Evolutionary conservation across 1,140 invertebrate species (phyloP).

Genomic region (Drosophila yakuba): DNA sequence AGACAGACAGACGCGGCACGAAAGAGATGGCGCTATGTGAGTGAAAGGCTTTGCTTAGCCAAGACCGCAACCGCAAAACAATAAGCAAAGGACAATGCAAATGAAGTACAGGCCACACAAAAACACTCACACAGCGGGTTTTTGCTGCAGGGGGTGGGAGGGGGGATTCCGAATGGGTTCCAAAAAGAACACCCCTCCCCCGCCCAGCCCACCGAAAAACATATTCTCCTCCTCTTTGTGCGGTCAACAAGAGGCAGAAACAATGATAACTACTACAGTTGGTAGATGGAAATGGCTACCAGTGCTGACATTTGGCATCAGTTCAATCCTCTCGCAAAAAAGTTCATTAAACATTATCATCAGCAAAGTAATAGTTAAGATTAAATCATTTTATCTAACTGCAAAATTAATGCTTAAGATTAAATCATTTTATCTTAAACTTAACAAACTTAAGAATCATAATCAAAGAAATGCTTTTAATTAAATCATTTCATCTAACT

Average conservation of each 20-base stretch:
- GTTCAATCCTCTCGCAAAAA: background rate
- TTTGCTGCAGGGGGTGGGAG: too few species aligned
- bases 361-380: too few species aligned
- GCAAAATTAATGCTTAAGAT: too few species aligned
- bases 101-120: constrained; percentile 53
- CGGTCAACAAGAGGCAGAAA: constrained; percentile 11
- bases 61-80: constrained; percentile 69
- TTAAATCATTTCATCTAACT: too few species aligned
- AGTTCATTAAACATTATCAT: background rate
- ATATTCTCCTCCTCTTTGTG: background rate
- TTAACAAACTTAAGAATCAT: too few species aligned
- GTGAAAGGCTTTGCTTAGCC: constrained; percentile 57
- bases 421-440: too few species aligned
- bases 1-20: background rate
- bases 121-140: background rate
- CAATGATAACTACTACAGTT: background rate
- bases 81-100: constrained; percentile 75
- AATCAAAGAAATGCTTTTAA: too few species aligned
- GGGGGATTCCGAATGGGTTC: too few species aligned
- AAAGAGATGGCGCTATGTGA: background rate
- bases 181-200: background rate
- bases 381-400: too few species aligned
- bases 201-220: too few species aligned
- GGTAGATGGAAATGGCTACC: too few species aligned
- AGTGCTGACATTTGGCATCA: background rate